phyloP scores from a whole-genome alignment of 2,888 invertebrate genomes.

The Taphrorychus bicolor region DNA sequence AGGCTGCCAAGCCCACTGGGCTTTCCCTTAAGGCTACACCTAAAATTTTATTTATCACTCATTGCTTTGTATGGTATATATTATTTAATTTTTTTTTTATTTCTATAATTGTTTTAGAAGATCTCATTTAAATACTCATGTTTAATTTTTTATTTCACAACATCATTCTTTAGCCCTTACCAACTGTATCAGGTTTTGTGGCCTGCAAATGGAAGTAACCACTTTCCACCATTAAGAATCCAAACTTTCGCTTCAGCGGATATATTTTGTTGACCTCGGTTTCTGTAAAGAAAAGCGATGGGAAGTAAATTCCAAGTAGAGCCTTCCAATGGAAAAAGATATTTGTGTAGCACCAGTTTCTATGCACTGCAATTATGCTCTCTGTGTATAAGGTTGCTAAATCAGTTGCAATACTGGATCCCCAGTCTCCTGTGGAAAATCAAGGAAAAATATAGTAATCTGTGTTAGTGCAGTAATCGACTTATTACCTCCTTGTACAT shows the following conservation, averaged over 20 bases:
- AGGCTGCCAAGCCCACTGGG: slow-evolving; percentile 87
- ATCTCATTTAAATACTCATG: too few species aligned
- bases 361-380: slow-evolving; percentile 64
- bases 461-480: not conserved
- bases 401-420: slow-evolving; percentile 67
- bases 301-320: slow-evolving; percentile 64
- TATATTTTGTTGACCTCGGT: slow-evolving; percentile 64
- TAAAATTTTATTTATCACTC: too few species aligned
- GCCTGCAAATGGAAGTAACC: slow-evolving; percentile 82
- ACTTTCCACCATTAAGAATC: slow-evolving; percentile 61
- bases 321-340: slow-evolving; percentile 54
- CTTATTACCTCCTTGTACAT: slow-evolving; percentile 62
- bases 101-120: too few species aligned
- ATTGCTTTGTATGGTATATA: too few species aligned
- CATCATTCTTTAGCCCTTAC: too few species aligned
- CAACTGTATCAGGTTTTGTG: slow-evolving; percentile 89
- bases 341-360: slow-evolving; percentile 59
- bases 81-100: too few species aligned
- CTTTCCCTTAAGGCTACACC: slow-evolving; percentile 75
- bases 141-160: too few species aligned
- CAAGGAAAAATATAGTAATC: too few species aligned
- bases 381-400: slow-evolving; percentile 71
- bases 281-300: slow-evolving; percentile 65
- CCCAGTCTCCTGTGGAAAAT: slow-evolving; percentile 89
- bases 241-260: slow-evolving; percentile 59